Base-by-base conservation (phyloP, 2,888 invertebrate genomes). In the Rhamphomyia laevipes region DNA sequence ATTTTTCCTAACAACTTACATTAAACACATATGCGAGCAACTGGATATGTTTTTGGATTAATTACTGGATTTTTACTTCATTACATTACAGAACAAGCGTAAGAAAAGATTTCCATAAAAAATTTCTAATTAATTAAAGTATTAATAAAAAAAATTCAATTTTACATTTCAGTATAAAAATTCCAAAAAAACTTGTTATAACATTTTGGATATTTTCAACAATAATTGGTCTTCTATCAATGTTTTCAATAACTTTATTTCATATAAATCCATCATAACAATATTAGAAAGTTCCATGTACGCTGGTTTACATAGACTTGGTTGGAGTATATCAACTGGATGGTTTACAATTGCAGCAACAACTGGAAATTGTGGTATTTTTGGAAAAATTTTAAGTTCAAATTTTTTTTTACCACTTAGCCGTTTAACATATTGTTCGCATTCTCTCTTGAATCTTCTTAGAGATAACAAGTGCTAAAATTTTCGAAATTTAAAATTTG, bases 1-100 rank as follows among this genome's bases (percentile, higher is more conserved):
- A 46, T 84, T 81, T 58, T 85, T 82, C 60, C 73, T 73, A 38
- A 75, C 73, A 49, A 77, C 75, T 1, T 84, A 84, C 57, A 78
- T 83, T n/a, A 84, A 63, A 84, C 84, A 0, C 84, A 84, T 56
- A 82, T 84, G 81, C 76, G 83, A 60, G 80, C 82, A 56, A 76
- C 75, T n/a, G 76, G 80, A 0, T 84, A 84, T 59, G 77, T 79
- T 51, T 73, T 82, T 60, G 85, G 84, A 6, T 63, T 85, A 43
- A 56, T 81, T 13, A 77, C 77, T 13, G 84, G 83, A 30, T 83
- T 79, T 57, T 61, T 82, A 17, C 69, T 82, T 6, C 79, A 84
- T 65, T 69, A 75, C 53, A 73, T 84, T 51, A 81, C 84, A 64
- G 70, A 73, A 23, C 73, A 76, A 59, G 68, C 75, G 75, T 68